These are phyloP conservation scores for Cheumatopsyche charites DNA, from an alignment of 1,140 invertebrate species.

Conservation along the genomic window DNA sequence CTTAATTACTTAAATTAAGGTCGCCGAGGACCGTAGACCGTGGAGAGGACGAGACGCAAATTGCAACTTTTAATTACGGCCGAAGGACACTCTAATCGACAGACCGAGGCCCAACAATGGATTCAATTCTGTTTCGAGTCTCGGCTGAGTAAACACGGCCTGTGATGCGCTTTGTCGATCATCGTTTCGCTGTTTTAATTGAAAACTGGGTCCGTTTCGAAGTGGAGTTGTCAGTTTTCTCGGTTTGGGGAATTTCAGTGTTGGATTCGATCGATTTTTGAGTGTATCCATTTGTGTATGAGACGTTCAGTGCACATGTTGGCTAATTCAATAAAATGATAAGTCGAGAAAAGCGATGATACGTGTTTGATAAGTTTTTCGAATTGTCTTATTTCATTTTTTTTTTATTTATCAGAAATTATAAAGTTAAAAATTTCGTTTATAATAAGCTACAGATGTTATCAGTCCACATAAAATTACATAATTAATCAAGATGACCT, in stretches of 20 bases:
- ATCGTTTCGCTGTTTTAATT: background rate
- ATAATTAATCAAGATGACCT: no score
- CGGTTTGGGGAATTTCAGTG: constrained; percentile 14
- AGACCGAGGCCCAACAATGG: background rate
- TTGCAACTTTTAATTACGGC: constrained; percentile 41
- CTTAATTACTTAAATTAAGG: constrained; percentile 43
- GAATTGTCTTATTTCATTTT: no score
- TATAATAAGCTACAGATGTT: no score
- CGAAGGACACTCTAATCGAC: constrained; percentile 29
- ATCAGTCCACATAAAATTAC: no score
- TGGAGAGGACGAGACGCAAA: constrained; percentile 23
- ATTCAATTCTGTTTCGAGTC: no score
- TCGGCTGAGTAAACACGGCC: background rate
- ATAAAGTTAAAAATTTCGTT: no score
- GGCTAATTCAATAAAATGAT: no score
- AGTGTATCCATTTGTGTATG: no score
- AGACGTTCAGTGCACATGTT: no score
- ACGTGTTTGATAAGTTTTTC: no score
- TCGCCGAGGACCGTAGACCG: background rate
- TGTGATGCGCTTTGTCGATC: constrained; percentile 1
- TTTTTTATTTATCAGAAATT: no score
- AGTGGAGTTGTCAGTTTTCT: background rate
- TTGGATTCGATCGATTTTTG: background rate
- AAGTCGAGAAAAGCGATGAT: no score
- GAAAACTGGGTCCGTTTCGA: background rate